Base-by-base conservation (phyloP, 2,797 vertebrate species). In the Periparus ater region DNA sequence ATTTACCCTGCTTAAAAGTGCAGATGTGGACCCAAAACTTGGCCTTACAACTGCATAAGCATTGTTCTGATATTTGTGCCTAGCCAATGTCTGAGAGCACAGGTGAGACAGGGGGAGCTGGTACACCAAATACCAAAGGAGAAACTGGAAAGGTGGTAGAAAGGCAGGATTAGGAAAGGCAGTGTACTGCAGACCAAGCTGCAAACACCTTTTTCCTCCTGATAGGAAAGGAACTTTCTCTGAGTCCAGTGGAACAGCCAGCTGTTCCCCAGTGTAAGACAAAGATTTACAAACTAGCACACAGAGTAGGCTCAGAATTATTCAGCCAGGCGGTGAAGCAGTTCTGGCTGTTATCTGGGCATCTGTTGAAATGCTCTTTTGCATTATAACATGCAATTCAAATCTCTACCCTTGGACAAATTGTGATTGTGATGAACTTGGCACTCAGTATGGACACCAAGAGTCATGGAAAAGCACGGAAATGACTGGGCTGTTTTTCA, bases 21-120 rank as follows among this genome's bases (percentile, higher is more conserved):
- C 44, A 75, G 44, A 25, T 0, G 0, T 1, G 5, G 54, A 23
- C 25, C 10, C 27, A 38, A 62, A 71, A 61, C 26, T 21, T 57
- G 66, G 25, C 48, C 65, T 85, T 90, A 54, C 65, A 88, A 70
- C 22, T 11, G 7, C 1, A 1, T 53, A 60, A 53, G 10, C 22
- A 19, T 34, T 62, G 25, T 29, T 73, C 36, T 76, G 44, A 8
- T 79, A 29, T n/a, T 72, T 63, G 67, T 85, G 45, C 12, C 40
- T 40, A 58, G n/a, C 8, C 78, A 42, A 1, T 2, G 7, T 23
- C 48, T 32, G 53, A 30, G 21, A 77, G 40, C 48, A 66, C 25
- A n/a, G 2, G 13, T 0, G 5, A 53, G 51, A 61, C 54, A 79
- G 32, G 9, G 15, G 19, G 40, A 82, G 19, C 19, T 25, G 36